A percentile compares a stretch with the other conserved stretches of the same genome.
Evolutionary conservation across 2,888 invertebrate genomes (phyloP).

Genomic region (Hemistola chrysoprasaria): DNA sequence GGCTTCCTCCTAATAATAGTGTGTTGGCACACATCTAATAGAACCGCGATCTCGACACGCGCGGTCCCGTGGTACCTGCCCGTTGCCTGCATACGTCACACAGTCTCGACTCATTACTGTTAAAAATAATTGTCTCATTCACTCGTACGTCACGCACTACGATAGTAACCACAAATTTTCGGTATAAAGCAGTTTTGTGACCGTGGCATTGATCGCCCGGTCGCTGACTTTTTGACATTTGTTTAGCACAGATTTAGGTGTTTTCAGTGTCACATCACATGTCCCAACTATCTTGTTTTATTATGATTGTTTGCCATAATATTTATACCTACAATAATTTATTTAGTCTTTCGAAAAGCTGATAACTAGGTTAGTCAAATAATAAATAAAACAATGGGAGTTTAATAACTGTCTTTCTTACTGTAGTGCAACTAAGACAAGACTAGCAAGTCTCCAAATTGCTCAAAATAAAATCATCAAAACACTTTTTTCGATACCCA

Average conservation of each 20-base stretch:
- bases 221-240: conserved; percentile 46
- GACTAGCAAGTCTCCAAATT: too few relatives aligned
- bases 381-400: too few relatives aligned
- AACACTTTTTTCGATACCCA: too few relatives aligned
- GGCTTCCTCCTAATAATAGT: conserved; percentile 46
- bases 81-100: conserved; percentile 36
- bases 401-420: too few relatives aligned
- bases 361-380: too few relatives aligned
- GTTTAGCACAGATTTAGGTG: conserved; percentile 35
- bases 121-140: conserved; percentile 80
- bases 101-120: conserved; percentile 57
- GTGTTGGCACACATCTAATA: conserved; percentile 57
- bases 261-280: conserved; percentile 23
- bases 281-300: conserved; percentile 22
- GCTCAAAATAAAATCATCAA: too few relatives aligned
- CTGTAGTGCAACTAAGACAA: too few relatives aligned
- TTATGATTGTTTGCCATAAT: conserved; percentile 5
- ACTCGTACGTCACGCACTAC: conserved; percentile 66
- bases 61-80: conserved; percentile 24
- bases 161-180: conserved; percentile 76
- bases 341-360: neutral
- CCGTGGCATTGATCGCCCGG: conserved; percentile 59
- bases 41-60: conserved; percentile 31
- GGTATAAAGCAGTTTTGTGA: conserved; percentile 64
- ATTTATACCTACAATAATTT: neutral